These are phyloP conservation scores for Redunca redunca DNA, from an alignment of 2,113 vertebrate genomes.

Conservation along the genomic window DNA sequence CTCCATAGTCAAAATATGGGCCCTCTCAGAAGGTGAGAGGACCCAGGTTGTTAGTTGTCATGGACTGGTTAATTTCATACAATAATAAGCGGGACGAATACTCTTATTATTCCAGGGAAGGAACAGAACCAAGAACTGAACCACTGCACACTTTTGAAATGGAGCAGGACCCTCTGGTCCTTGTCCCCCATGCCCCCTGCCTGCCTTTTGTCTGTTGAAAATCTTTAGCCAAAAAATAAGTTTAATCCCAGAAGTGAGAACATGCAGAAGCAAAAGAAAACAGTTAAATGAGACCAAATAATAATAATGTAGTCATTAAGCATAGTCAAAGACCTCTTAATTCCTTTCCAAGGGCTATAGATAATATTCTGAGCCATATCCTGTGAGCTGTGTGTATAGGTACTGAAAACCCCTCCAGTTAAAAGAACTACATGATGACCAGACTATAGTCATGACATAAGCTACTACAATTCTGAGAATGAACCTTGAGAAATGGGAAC, in stretches of 20 bases:
- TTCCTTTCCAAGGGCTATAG: neutral
- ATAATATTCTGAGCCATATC: neutral
- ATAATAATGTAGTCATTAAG: neutral
- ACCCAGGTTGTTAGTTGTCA: neutral
- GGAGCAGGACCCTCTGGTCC: neutral
- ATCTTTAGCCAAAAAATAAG: neutral
- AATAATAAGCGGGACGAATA: fast-evolving
- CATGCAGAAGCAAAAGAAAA: neutral
- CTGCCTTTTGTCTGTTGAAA: neutral
- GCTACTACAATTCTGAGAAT: neutral
- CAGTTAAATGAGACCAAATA: neutral
- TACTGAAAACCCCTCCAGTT: neutral
- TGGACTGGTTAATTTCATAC: neutral
- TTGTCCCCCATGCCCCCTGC: neutral
- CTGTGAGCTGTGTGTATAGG: neutral
- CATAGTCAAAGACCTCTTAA: neutral
- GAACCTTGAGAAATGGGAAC: neutral
- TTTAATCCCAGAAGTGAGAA: neutral
- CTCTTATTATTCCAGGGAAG: neutral
- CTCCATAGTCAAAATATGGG: neutral
- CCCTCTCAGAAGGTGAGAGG: neutral
- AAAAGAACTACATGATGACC: neutral
- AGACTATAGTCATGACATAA: neutral
- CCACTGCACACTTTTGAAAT: neutral
- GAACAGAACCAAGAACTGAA: neutral